Evolutionary conservation across 2,797 vertebrate genomes (phyloP).

Genomic region (Myiotriccus ornatus): DNA sequence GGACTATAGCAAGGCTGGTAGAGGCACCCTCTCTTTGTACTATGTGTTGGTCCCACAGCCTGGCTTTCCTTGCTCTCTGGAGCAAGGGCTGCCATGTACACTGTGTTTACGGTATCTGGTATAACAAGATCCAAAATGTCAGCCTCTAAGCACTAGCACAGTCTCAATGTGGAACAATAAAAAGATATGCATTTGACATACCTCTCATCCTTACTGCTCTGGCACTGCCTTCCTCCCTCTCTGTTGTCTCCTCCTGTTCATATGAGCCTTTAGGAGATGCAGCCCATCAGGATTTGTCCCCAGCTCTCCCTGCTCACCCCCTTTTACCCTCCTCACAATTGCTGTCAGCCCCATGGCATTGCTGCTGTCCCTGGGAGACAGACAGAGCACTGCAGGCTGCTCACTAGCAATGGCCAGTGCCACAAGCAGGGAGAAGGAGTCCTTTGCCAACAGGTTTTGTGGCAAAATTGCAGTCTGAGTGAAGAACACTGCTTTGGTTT

Average conservation of each 20-base stretch:
- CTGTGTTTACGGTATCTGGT: background rate
- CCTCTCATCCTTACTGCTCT: background rate
- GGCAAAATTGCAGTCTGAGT: background rate
- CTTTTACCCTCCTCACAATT: background rate
- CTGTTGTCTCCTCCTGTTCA: background rate
- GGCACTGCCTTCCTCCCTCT: background rate
- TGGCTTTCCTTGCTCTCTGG: background rate
- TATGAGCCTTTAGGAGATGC: background rate
- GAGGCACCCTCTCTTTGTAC: background rate
- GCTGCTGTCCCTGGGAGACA: background rate
- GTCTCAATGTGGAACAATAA: background rate
- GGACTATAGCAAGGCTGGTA: background rate
- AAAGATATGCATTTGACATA: background rate
- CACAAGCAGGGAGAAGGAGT: fast-evolving
- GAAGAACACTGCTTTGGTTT: background rate
- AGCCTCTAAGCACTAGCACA: background rate
- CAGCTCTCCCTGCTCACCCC: background rate
- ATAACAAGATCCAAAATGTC: background rate
- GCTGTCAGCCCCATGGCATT: background rate
- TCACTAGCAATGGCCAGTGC: background rate
- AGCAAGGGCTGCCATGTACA: background rate
- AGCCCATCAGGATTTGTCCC: background rate
- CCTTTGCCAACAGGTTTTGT: background rate
- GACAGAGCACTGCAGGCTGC: background rate
- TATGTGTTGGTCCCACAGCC: background rate